Percentiles rank a stretch among this genome's conserved stretches.
phyloP scores from a whole-genome alignment of 2,888 invertebrate species.

The Aquatica leii region DNA sequence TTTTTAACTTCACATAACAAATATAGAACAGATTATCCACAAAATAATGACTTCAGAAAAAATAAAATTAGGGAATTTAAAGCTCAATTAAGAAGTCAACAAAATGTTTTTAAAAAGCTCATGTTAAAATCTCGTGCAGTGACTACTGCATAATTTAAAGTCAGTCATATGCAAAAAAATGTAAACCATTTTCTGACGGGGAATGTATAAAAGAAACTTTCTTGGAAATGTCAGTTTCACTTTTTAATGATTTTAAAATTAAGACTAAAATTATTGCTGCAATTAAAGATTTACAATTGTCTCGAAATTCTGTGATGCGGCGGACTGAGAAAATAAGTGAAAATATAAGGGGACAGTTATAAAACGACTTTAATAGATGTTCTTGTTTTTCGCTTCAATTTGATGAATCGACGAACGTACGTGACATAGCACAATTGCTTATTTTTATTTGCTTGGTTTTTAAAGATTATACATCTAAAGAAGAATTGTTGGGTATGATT shows the following conservation, averaged over 20 bases:
- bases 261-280: slow-evolving; percentile 10
- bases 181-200: slow-evolving; percentile 30
- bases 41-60: slow-evolving; percentile 27
- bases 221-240: slow-evolving; percentile 18
- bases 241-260: slow-evolving; percentile 19
- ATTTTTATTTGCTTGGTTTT: slow-evolving; percentile 34
- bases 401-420: neutral
- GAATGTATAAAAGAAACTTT: slow-evolving; percentile 26
- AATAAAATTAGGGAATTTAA: too few species aligned
- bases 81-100: too few species aligned
- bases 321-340: neutral
- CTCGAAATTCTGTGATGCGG: too few species aligned
- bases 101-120: too few species aligned
- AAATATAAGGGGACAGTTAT: neutral
- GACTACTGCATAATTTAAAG: slow-evolving; percentile 31
- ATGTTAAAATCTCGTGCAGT: too few species aligned
- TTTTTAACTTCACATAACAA: slow-evolving; percentile 31
- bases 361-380: slow-evolving; percentile 5
- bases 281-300: too few species aligned
- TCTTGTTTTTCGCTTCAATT: slow-evolving; percentile 26
- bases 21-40: slow-evolving; percentile 36
- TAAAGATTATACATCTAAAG: slow-evolving; percentile 36
- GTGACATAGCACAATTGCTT: slow-evolving; percentile 31
- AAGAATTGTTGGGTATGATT: slow-evolving; percentile 36
- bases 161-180: slow-evolving; percentile 32